phyloP scores from a whole-genome alignment of 2,888 invertebrate species.

The Drosophila neonasuta region DNA sequence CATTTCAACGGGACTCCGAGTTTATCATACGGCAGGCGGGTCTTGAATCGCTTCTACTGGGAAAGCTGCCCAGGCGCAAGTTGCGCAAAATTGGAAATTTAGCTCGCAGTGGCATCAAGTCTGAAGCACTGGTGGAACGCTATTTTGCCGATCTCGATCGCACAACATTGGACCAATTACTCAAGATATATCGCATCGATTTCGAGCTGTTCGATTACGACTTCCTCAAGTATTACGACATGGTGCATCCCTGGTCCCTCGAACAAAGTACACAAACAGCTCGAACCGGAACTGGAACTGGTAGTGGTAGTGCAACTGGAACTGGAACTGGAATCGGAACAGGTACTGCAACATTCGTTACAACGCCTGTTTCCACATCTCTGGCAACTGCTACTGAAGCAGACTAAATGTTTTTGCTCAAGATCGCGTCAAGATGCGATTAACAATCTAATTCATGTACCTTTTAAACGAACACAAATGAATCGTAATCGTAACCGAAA shows the following conservation, averaged over 20 bases:
- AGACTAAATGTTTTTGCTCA: constrained; percentile 3
- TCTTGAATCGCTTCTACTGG: constrained; percentile 83
- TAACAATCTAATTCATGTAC: constrained; percentile 70
- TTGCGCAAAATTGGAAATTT: constrained; percentile 83
- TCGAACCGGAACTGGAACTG: background rate
- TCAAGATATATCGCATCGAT: constrained; percentile 86
- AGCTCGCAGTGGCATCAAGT: constrained; percentile 75
- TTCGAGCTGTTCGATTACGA: constrained; percentile 88
- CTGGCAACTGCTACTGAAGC: constrained; percentile 16
- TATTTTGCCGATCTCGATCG: constrained; percentile 85
- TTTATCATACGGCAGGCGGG: constrained; percentile 85
- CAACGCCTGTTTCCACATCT: constrained; percentile 20
- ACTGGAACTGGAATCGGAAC: background rate
- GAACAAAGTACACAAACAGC: constrained; percentile 49
- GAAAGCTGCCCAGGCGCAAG: constrained; percentile 83
- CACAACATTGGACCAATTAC: constrained; percentile 84
- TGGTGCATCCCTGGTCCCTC: constrained; percentile 81
- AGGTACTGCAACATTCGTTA: background rate
- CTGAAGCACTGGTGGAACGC: constrained; percentile 84
- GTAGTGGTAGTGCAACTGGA: background rate
- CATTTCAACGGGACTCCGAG: constrained; percentile 84
- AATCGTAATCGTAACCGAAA: constrained; percentile 29
- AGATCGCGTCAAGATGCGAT: constrained; percentile 11
- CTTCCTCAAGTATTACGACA: constrained; percentile 83
- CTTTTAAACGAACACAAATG: constrained; percentile 44